These are phyloP conservation scores for Abrostola tripartita DNA, from an alignment of 2,888 invertebrate genomes.

Conservation along the genomic window DNA sequence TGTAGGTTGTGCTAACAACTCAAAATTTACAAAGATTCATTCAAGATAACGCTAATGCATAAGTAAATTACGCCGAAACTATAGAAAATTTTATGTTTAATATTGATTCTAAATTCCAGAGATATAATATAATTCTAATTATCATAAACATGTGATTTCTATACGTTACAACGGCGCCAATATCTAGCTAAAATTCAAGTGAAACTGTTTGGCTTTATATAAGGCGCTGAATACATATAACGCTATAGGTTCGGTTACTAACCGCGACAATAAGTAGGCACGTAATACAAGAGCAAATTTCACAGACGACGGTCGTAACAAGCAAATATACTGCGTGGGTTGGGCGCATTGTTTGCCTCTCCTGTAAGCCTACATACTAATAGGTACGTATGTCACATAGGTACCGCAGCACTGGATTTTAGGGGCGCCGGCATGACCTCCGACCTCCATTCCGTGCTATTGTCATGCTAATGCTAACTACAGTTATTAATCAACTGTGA, in stretches of 20 bases:
- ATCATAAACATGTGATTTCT: conserved; percentile 70
- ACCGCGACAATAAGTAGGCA: conserved; percentile 56
- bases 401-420: conserved; percentile 71
- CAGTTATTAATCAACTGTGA: conserved; percentile 70
- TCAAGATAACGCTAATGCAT: conserved; percentile 28
- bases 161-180: conserved; percentile 56
- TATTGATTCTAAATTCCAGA: conserved; percentile 34
- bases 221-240: conserved; percentile 50
- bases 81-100: conserved; percentile 18
- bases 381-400: conserved; percentile 52
- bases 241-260: conserved; percentile 62
- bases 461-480: conserved; percentile 77
- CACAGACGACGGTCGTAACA: conserved; percentile 72
- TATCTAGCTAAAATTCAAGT: conserved; percentile 64
- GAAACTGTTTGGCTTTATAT: conserved; percentile 62
- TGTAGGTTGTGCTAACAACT: conserved; percentile 66
- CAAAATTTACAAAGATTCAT: conserved; percentile 38
- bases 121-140: conserved; percentile 53
- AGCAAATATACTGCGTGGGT: conserved; percentile 76
- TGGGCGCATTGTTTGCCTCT: conserved; percentile 80
- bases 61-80: conserved; percentile 27
- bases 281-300: conserved; percentile 72
- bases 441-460: conserved; percentile 77
- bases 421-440: conserved; percentile 79
- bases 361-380: conserved; percentile 62